These are phyloP conservation scores for Aptenodytes patagonicus DNA, from an alignment of 2,113 vertebrate species.

Conservation along the genomic window DNA sequence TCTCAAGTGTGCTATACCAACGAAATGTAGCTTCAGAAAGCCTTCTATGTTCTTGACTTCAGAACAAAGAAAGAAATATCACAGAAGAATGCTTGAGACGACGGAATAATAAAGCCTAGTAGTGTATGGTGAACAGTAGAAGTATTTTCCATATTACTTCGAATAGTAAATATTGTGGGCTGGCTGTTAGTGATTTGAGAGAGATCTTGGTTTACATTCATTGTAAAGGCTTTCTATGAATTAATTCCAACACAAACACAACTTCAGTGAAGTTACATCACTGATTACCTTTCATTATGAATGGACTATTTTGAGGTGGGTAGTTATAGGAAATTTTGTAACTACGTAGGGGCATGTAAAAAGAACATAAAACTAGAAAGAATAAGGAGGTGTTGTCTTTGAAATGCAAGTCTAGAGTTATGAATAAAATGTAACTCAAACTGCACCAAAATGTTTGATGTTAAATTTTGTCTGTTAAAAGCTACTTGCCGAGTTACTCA, in stretches of 20 bases:
- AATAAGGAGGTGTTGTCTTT: neutral
- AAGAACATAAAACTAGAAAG: neutral
- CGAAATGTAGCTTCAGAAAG: slow-evolving; percentile 4
- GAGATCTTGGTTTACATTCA: neutral
- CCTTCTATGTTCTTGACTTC: neutral
- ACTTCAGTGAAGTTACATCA: neutral
- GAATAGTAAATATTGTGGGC: neutral
- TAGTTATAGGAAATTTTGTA: neutral
- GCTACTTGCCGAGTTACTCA: neutral
- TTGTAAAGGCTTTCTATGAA: neutral
- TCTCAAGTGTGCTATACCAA: slow-evolving; percentile 13
- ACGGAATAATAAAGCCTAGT: neutral
- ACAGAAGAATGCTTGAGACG: neutral
- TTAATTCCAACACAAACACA: neutral
- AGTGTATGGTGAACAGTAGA: neutral
- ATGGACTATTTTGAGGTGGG: neutral
- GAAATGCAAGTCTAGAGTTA: neutral
- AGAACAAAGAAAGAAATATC: neutral
- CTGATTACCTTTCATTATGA: neutral
- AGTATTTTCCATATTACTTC: neutral
- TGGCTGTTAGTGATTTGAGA: neutral
- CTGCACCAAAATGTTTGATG: neutral
- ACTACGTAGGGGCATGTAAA: neutral
- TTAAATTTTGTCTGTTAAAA: neutral
- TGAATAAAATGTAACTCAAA: neutral